Percentiles rank a stretch among this genome's conserved stretches.
Evolutionary conservation across 1,140 invertebrate species (phyloP).

Genomic region (Acromyrmex charruanus): DNA sequence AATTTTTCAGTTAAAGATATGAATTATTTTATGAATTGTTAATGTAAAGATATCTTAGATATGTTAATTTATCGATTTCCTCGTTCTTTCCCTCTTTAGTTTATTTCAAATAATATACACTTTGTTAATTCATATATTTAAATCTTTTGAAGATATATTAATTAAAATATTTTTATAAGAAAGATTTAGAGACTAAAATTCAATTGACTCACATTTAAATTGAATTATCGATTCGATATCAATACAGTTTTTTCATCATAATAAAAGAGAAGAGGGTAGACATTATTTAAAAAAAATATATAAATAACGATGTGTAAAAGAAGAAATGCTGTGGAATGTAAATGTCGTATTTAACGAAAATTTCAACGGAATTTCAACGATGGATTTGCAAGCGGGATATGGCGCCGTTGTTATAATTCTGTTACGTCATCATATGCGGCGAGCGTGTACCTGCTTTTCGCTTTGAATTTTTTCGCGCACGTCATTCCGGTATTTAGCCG

Average conservation of each 20-base stretch:
- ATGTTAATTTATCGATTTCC: not conserved
- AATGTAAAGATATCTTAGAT: not conserved
- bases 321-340: not conserved
- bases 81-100: not conserved
- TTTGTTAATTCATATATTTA: constrained; percentile 12
- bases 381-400: constrained; percentile 33
- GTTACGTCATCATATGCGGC: constrained; percentile 50
- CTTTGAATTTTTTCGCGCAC: constrained; percentile 62
- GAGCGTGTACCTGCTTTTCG: constrained; percentile 48
- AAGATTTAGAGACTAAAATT: constrained; percentile 15
- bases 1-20: not conserved
- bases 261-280: not conserved
- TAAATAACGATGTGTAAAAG: constrained; percentile 4
- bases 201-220: not conserved
- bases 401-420: constrained; percentile 49
- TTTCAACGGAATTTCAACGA: constrained; percentile 45
- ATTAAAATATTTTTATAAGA: not conserved
- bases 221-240: constrained; percentile 6
- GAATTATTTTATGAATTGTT: not conserved
- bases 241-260: not conserved
- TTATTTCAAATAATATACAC: not conserved
- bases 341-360: constrained; percentile 7
- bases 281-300: constrained; percentile 4
- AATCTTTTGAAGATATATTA: not conserved
- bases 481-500: constrained; percentile 60